Percentiles rank a stretch among this genome's conserved stretches.
phyloP scores from a whole-genome alignment of 1,140 invertebrate species.

The Eueides isabella region DNA sequence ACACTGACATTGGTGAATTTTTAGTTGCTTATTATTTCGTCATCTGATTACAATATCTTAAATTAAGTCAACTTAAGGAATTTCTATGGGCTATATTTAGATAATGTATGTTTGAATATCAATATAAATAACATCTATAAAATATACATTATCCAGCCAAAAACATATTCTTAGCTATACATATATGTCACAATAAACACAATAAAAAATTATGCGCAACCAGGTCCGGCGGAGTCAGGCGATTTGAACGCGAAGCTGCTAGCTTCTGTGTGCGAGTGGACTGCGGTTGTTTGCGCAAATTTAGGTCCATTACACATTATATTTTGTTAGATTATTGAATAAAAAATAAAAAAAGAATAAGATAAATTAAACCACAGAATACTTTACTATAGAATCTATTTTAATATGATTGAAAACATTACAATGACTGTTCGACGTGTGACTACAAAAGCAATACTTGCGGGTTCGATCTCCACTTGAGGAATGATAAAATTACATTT shows the following conservation, averaged over 20 bases:
- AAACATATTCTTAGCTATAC: neutral
- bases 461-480: too few relatives aligned
- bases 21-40: neutral
- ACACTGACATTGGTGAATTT: too few relatives aligned
- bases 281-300: constrained; percentile 11
- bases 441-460: too few relatives aligned
- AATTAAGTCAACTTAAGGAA: too few relatives aligned
- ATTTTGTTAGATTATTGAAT: neutral
- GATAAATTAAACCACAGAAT: too few relatives aligned
- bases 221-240: constrained; percentile 41
- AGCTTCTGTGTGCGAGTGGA: constrained; percentile 18
- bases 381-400: too few relatives aligned
- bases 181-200: neutral
- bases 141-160: neutral
- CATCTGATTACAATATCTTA: neutral
- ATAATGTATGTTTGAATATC: neutral
- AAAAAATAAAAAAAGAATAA: neutral
- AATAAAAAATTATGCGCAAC: constrained; percentile 9
- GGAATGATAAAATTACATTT: too few relatives aligned
- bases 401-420: too few relatives aligned
- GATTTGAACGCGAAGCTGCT: constrained; percentile 54
- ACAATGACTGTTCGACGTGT: too few relatives aligned
- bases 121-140: neutral
- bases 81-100: too few relatives aligned
- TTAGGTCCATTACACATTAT: neutral